Conservation (phyloP, 2,113 vertebrate species). For the Alligator mississippiensis region DNA sequence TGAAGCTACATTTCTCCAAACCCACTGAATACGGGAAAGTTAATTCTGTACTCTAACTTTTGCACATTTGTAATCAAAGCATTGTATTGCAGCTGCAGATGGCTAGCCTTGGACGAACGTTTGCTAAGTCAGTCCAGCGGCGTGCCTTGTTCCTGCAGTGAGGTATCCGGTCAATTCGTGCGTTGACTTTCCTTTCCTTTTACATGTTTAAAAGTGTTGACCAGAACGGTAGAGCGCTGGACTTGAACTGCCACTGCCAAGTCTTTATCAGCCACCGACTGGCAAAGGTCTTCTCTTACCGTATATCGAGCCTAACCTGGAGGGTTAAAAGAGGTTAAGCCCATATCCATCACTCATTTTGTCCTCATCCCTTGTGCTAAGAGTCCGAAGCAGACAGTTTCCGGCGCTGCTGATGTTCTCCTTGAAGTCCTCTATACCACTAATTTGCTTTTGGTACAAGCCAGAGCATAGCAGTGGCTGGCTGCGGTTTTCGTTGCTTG, state of each 20-base stretch:
- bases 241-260: fast-evolving
- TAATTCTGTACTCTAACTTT: conserved; percentile 80
- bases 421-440: background rate
- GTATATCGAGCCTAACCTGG: background rate
- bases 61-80: conserved; percentile 75
- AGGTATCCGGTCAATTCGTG: conserved; percentile 54
- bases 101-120: conserved; percentile 67
- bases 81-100: conserved; percentile 67
- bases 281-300: background rate
- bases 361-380: fast-evolving
- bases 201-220: background rate
- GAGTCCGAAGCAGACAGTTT: fast-evolving
- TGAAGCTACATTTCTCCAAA: conserved; percentile 68
- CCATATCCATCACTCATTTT: background rate
- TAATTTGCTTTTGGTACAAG: background rate
- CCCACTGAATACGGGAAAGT: conserved; percentile 74
- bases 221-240: background rate
- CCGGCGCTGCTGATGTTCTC: background rate
- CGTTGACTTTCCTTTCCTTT: background rate
- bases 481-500: background rate
- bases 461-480: background rate
- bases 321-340: background rate
- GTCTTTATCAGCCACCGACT: background rate
- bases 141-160: conserved; percentile 22
- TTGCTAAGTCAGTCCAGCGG: conserved; percentile 20